Evolutionary conservation across 2,888 invertebrate genomes (phyloP).

Genomic region (Lordiphosa andalusiaca): DNA sequence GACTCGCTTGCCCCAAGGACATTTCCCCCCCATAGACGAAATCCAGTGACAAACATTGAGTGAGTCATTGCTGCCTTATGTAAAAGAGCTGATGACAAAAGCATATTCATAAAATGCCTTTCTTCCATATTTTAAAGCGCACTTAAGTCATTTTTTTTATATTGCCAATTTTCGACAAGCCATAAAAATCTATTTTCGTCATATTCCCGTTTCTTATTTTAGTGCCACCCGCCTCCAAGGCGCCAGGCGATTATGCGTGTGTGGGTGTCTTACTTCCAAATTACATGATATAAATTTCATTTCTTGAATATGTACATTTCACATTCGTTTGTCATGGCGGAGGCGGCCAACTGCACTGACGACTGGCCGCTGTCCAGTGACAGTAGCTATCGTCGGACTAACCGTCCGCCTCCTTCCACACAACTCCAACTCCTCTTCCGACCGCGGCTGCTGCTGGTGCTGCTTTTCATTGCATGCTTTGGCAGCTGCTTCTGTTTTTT

Average conservation of each 20-base stretch:
- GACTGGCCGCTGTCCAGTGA: slow-evolving; percentile 17
- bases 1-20: too few species aligned
- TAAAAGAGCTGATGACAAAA: too few species aligned
- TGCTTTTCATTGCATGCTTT: slow-evolving; percentile 14
- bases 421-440: neutral
- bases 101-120: too few species aligned
- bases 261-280: slow-evolving; percentile 40
- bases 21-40: too few species aligned
- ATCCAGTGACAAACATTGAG: too few species aligned
- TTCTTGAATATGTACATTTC: slow-evolving; percentile 37
- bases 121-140: too few species aligned
- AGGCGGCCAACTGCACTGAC: slow-evolving; percentile 19
- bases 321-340: slow-evolving; percentile 21
- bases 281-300: slow-evolving; percentile 65
- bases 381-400: slow-evolving; percentile 33
- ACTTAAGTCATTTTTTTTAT: too few species aligned
- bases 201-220: too few species aligned
- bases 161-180: too few species aligned
- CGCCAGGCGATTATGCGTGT: slow-evolving; percentile 29
- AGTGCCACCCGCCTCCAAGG: slow-evolving; percentile 3
- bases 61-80: too few species aligned
- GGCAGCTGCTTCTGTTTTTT: neutral
- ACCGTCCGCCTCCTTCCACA: slow-evolving; percentile 18
- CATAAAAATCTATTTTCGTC: too few species aligned
- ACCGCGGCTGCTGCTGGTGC: slow-evolving; percentile 1